Evolutionary conservation across 2,113 vertebrate genomes (phyloP), one percentile per base, ranked within the genome.

Genomic region (Enhydra lutris): DNA sequence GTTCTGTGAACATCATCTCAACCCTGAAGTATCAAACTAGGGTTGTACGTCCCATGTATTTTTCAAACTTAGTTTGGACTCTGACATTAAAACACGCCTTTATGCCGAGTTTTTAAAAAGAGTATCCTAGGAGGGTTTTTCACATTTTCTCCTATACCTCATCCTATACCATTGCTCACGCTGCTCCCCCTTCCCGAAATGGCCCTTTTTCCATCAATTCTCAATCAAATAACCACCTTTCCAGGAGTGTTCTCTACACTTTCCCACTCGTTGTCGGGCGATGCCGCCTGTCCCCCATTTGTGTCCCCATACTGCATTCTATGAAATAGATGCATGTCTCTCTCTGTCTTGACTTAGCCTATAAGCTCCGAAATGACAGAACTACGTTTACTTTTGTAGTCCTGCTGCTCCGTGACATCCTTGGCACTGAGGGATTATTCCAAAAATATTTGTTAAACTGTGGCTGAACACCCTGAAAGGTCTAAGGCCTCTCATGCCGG

Each of bases 211-310:
- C 24, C 17, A 55, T 88, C 10, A 85, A 24, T 84, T 93, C 71
- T 93, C 65, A 45, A 14, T 31, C 69, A 71, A 67, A 63, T 18
- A 65, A 23, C 15, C 17, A 11, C 29, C 24, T 81, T 65, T 63
- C 82, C 12, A 52, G 82, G 6, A 73, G n/a, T 31, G 10, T n/a
- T 63, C 42, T 52, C 20, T 52, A 4, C 34, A n/a, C 24, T 81
- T n/a, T 34, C 8, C 50, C 17, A 24, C 31, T 36, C 5, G 1
- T 6, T 3, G 0, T 67, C 17, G 24, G 15, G 26, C 0, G 2
- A 26, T 1, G 8, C 21, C 47, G 29, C 59, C 17, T 78, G 13
- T 2, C 6, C 20, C 3, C 10, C 17, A 0, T 12, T 34, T 2
- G 0, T 34, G n/a, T 1, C 39, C 23, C 39, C 2, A 0, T 7